Conservation (phyloP, 2,113 vertebrate species). For the Stigmatopora argus region DNA sequence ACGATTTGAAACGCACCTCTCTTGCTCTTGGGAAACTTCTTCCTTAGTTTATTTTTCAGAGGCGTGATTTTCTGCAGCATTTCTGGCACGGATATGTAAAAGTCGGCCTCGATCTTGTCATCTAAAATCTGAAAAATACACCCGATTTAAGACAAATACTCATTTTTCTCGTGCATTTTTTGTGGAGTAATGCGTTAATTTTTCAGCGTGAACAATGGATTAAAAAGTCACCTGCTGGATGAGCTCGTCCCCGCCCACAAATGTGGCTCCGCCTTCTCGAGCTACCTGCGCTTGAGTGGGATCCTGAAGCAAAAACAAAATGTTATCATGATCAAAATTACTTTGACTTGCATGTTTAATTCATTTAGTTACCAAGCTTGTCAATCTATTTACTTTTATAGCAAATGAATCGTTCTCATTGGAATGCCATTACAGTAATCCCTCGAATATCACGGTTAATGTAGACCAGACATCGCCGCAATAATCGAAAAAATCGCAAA, state of each 20-base stretch:
- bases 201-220: not conserved
- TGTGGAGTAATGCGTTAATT: too few species aligned
- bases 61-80: slow-evolving; percentile 75
- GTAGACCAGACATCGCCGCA: too few species aligned
- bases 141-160: too few species aligned
- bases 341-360: not conserved
- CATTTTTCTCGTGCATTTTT: too few species aligned
- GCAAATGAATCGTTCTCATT: too few species aligned
- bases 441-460: too few species aligned
- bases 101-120: slow-evolving; percentile 81
- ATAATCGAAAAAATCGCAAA: too few species aligned
- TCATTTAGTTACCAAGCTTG: too few species aligned
- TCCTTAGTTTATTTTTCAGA: slow-evolving; percentile 79
- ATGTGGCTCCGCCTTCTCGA: slow-evolving; percentile 72
- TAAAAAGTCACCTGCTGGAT: slow-evolving; percentile 74
- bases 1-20: slow-evolving; percentile 48
- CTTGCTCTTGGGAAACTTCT: slow-evolving; percentile 80
- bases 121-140: slow-evolving; percentile 80
- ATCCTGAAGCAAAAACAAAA: slow-evolving; percentile 63
- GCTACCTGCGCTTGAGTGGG: slow-evolving; percentile 73
- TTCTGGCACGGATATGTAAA: slow-evolving; percentile 82
- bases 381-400: too few species aligned
- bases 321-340: too few species aligned
- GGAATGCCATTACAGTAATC: too few species aligned
- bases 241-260: slow-evolving; percentile 81